Evolutionary conservation across 2,888 invertebrate species (phyloP), one percentile per base, ranked within the genome.

Genomic region (Apamea epomidion): DNA sequence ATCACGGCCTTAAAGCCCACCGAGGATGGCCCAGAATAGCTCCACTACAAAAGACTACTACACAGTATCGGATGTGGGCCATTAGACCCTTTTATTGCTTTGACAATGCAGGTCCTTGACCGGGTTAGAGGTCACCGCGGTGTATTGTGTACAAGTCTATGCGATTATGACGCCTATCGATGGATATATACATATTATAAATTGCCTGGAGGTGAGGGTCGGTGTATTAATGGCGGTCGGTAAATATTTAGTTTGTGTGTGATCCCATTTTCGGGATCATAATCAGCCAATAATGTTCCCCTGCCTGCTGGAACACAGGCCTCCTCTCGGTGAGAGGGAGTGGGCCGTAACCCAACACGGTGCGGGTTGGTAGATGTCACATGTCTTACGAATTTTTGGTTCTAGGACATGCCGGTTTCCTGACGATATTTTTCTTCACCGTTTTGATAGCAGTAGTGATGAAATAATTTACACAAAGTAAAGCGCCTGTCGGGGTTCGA

Each of bases 11-110:
- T 37, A 75, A 80, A 84, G 62, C 74, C 60, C 76, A 71, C 37
- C 79, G 76, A 69, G 73, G 74, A 70, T 62, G 67, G 77, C 78
- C 48, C 70, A 80, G 69, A 83, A 79, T 65, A 83, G 69, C 64
- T 48, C 16, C 73, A 60, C 60, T 73, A 89, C 86, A 89, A 88
- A 82, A 82, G 83, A 73, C 78, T 71, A 64, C 70, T 37, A 78
- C 80, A 73, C 48, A 74, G 77, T 74, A 70, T 82, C 90, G 90
- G 90, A 90, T 82, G 82, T 81, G 79, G 67, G 69, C 85, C 87
- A 89, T 90, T 90, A 90, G 78, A 82, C 75, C 81, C 85, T 87
- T 88, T 88, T 85, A 88, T 85, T 69, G 82, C 69, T 51, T 68
- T 78, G 70, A 88, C 85, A 90, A 86, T 80, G 76, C 76, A 76